Evolutionary conservation across 1,140 invertebrate species (phyloP).

Genomic region (Drosophila orena): DNA sequence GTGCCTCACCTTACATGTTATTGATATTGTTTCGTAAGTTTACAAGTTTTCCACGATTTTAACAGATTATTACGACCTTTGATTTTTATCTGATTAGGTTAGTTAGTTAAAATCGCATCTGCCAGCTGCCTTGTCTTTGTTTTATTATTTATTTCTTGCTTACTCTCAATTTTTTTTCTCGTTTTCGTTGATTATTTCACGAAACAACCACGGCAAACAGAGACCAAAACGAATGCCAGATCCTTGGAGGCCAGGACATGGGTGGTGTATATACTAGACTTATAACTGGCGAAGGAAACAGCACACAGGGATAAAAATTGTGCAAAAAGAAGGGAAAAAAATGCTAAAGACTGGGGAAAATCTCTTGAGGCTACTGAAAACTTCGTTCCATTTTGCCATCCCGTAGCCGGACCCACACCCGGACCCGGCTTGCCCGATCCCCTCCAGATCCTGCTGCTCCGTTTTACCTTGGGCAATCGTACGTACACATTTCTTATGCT

Average conservation of each 20-base stretch:
- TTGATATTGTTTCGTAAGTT: too few relatives aligned
- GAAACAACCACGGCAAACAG: constrained; percentile 43
- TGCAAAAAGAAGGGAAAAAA: constrained; percentile 7
- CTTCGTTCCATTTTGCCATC: constrained; percentile 36
- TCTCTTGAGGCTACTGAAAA: constrained; percentile 82
- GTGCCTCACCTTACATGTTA: too few relatives aligned
- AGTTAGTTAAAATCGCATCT: not conserved
- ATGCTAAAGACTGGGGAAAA: constrained; percentile 43
- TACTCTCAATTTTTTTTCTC: constrained; percentile 39
- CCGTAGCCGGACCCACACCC: not conserved
- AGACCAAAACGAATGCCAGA: constrained; percentile 38
- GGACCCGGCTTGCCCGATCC: constrained; percentile 5
- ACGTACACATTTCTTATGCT: constrained; percentile 69
- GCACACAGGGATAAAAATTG: constrained; percentile 1
- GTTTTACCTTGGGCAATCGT: constrained; percentile 58
- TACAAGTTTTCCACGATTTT: too few relatives aligned
- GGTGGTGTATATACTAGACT: not conserved
- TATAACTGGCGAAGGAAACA: not conserved
- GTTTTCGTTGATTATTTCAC: constrained; percentile 75
- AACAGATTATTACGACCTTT: too few relatives aligned
- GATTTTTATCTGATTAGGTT: not conserved
- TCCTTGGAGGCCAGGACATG: constrained; percentile 14
- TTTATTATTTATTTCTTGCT: constrained; percentile 67
- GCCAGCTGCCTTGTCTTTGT: constrained; percentile 44
- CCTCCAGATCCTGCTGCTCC: constrained; percentile 9